Evolutionary conservation across 2,113 vertebrate species (phyloP).

Genomic region (Pandion haliaetus): DNA sequence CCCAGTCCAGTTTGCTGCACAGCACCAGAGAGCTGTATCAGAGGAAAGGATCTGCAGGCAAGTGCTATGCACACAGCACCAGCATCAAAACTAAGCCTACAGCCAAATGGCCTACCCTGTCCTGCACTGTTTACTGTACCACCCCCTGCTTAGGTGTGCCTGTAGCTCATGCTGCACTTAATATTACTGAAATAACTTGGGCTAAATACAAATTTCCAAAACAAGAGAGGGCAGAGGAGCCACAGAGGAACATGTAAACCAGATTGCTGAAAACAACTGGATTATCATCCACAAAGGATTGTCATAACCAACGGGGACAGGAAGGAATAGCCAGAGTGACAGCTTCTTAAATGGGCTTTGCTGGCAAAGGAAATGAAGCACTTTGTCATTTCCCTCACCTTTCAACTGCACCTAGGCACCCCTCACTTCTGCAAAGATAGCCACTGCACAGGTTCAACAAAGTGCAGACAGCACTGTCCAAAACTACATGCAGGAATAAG

Average conservation of each 20-base stretch:
- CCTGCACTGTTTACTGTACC: accelerated
- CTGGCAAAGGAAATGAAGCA: neutral
- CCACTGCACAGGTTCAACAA: neutral
- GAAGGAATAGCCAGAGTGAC: neutral
- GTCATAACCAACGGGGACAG: neutral
- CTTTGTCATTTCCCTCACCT: neutral
- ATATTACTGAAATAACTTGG: neutral
- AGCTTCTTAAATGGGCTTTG: neutral
- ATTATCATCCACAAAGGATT: neutral
- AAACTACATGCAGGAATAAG: neutral
- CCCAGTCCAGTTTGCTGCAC: neutral
- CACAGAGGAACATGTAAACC: neutral
- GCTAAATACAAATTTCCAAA: neutral
- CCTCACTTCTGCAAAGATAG: neutral
- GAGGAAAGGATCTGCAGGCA: neutral
- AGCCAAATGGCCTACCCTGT: neutral
- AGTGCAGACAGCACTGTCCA: neutral
- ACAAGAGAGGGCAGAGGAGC: neutral
- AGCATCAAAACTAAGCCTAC: neutral
- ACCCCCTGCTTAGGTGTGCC: neutral
- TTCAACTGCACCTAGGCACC: neutral
- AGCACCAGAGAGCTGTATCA: neutral
- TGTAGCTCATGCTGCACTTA: neutral
- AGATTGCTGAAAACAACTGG: neutral
- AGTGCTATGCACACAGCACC: neutral